Conservation (phyloP, 1,140 invertebrate species). For the Aleiodes sp. region DNA sequence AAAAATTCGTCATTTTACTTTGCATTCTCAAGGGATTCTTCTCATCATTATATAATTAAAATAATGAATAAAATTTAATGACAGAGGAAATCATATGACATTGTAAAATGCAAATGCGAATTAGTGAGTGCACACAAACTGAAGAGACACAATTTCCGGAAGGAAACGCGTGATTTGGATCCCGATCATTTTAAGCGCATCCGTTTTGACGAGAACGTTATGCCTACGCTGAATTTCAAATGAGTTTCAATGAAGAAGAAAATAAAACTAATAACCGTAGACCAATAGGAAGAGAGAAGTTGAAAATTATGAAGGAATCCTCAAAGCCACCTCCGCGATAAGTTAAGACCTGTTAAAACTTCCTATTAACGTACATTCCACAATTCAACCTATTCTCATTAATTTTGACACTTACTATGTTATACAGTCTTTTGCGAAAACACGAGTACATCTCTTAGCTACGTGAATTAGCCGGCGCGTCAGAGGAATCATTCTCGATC, state of each 20-base stretch:
- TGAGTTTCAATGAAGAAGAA: background rate
- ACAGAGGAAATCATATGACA: background rate
- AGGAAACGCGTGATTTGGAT: constrained; percentile 32
- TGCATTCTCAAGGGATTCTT: too few species aligned
- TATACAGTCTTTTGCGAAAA: background rate
- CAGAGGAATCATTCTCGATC: background rate
- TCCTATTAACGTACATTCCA: background rate
- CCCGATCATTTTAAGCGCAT: constrained; percentile 18
- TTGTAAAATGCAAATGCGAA: background rate
- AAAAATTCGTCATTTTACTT: too few species aligned
- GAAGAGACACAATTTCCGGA: constrained; percentile 7
- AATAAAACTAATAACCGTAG: background rate
- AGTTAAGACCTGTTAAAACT: background rate
- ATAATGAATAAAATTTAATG: too few species aligned
- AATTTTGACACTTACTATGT: background rate
- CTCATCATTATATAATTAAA: too few species aligned
- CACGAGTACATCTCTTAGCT: background rate
- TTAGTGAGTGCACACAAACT: background rate
- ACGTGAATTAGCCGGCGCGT: background rate
- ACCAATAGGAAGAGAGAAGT: too few species aligned
- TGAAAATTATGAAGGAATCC: too few species aligned
- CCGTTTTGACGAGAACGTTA: background rate
- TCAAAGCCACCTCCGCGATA: background rate
- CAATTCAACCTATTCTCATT: background rate
- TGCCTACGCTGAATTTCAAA: background rate